phyloP scores from a whole-genome alignment of 2,113 vertebrate species.

The Indicator indicator region DNA sequence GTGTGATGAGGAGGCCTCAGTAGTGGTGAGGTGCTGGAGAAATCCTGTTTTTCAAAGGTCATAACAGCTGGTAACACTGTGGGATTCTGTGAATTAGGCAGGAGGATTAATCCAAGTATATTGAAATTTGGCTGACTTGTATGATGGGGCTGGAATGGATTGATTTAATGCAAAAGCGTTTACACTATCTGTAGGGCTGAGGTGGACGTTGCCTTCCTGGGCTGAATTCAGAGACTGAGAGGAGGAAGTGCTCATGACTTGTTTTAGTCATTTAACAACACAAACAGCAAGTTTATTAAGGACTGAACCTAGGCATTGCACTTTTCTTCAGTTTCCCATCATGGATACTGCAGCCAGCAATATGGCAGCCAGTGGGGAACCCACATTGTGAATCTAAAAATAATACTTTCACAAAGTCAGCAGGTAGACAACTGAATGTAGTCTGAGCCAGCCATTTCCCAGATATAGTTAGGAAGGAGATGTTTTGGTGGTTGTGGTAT shows the following conservation, averaged over 20 bases:
- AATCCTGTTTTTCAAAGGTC: background rate
- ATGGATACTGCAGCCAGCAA: background rate
- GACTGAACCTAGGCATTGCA: background rate
- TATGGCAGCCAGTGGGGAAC: background rate
- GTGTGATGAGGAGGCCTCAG: background rate
- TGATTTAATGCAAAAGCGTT: background rate
- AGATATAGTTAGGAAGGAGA: background rate
- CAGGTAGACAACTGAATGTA: background rate
- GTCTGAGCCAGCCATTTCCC: background rate
- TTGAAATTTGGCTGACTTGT: background rate
- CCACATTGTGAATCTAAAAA: background rate
- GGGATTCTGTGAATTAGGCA: background rate
- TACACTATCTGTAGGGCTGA: background rate
- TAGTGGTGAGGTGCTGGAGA: background rate
- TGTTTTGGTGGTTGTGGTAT: background rate
- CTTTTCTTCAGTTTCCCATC: background rate
- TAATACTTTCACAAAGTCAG: background rate
- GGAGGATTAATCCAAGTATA: background rate
- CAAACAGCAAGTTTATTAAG: background rate
- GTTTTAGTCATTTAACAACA: background rate
- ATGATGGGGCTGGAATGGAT: background rate
- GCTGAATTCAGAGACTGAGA: background rate
- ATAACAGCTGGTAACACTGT: background rate
- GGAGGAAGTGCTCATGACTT: background rate
- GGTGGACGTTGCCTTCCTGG: background rate